phyloP scores from a whole-genome alignment of 2,113 vertebrate species.

The Pipra filicauda region DNA sequence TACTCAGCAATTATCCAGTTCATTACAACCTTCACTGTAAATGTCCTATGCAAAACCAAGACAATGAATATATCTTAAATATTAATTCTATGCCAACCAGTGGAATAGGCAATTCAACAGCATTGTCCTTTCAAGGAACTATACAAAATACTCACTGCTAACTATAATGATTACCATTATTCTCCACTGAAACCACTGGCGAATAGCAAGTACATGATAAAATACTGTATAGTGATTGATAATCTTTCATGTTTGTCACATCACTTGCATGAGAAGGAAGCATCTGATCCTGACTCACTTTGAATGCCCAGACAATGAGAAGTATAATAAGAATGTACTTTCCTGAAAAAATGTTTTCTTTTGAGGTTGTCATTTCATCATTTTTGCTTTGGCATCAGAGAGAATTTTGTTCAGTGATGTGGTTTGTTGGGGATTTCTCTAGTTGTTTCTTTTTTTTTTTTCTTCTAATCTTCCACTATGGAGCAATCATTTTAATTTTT shows the following conservation, averaged over 20 bases:
- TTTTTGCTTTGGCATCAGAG: not conserved
- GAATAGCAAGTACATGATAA: not conserved
- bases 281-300: not conserved
- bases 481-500: not conserved
- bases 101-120: not conserved
- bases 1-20: not conserved
- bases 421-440: not conserved
- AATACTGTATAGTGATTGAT: not conserved
- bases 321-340: not conserved
- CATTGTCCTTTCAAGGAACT: not conserved
- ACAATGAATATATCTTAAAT: not conserved
- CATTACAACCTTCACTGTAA: not conserved
- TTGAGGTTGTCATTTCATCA: not conserved
- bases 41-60: not conserved
- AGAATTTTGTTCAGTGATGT: not conserved
- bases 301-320: not conserved
- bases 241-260: not conserved
- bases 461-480: not conserved
- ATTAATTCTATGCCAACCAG: not conserved
- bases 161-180: not conserved
- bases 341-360: not conserved
- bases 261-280: not conserved
- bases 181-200: not conserved
- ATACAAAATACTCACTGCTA: not conserved
- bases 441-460: accelerated